These are phyloP conservation scores for Calidris pugnax DNA, from an alignment of 2,113 vertebrate genomes.

Conservation along the genomic window DNA sequence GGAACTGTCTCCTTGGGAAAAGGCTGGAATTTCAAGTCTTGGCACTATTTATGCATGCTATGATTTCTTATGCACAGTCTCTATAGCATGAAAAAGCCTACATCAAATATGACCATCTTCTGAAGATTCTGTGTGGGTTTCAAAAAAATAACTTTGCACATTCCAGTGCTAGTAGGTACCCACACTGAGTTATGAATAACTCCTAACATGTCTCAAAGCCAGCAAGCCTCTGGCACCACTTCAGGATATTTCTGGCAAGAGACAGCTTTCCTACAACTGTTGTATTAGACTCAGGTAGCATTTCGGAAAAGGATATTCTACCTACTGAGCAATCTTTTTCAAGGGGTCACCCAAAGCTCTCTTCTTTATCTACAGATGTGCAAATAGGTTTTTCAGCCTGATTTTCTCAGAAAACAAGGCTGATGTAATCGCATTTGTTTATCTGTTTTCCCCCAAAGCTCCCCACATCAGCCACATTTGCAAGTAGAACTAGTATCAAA, in stretches of 20 bases:
- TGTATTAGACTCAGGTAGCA: not conserved
- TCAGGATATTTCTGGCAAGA: constrained; percentile 37
- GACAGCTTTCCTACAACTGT: not conserved
- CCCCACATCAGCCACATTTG: not conserved
- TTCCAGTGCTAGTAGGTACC: constrained; percentile 50
- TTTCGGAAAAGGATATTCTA: not conserved
- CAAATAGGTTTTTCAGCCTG: not conserved
- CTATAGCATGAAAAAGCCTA: constrained; percentile 52
- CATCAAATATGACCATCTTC: constrained; percentile 66
- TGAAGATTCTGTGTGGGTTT: constrained; percentile 66
- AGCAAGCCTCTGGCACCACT: constrained; percentile 42
- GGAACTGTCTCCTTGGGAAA: not conserved
- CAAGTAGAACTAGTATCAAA: constrained; percentile 23
- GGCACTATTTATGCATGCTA: constrained; percentile 48
- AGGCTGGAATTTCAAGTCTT: constrained; percentile 33
- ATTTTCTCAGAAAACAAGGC: not conserved
- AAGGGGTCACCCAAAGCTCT: not conserved
- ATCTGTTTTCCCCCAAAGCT: constrained; percentile 21
- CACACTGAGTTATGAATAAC: constrained; percentile 66
- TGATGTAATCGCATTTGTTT: not conserved
- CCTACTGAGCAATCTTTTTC: not conserved
- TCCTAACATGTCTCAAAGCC: constrained; percentile 38
- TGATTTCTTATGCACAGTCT: constrained; percentile 51
- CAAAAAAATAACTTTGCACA: constrained; percentile 38
- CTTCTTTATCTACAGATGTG: not conserved